Evolutionary conservation across 2,888 invertebrate genomes (phyloP).

Genomic region (Sicus ferrugineus): DNA sequence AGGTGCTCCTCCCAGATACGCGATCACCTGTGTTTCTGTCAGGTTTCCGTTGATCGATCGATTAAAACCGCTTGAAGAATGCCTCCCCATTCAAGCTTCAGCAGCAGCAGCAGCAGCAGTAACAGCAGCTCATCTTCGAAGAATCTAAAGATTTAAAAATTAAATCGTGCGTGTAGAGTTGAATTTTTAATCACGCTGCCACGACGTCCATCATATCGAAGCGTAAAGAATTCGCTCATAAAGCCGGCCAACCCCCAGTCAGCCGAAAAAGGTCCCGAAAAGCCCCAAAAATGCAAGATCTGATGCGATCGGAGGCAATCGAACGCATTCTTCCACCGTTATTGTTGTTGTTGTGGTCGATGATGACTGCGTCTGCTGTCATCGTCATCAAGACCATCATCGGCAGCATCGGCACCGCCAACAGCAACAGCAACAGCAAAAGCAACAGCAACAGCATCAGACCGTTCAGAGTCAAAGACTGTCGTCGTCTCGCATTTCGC

Average conservation of each 20-base stretch:
- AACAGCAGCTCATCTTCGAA: slow-evolving; percentile 11
- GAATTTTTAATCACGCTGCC: slow-evolving; percentile 32
- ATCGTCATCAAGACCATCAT: slow-evolving; percentile 31
- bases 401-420: slow-evolving; percentile 9
- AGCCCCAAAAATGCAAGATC: slow-evolving; percentile 42
- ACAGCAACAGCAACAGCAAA: slow-evolving; percentile 7
- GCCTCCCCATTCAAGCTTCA: slow-evolving; percentile 28
- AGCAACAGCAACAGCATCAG: too few species aligned
- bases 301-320: slow-evolving; percentile 40
- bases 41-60: slow-evolving; percentile 35
- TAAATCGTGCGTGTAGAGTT: slow-evolving; percentile 36
- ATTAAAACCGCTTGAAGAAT: slow-evolving; percentile 34
- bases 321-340: slow-evolving; percentile 38
- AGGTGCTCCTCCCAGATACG: neutral
- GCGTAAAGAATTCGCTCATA: slow-evolving; percentile 30
- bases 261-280: slow-evolving; percentile 49
- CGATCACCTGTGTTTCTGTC: neutral
- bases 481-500: slow-evolving; percentile 41
- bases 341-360: neutral
- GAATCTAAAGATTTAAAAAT: slow-evolving; percentile 28
- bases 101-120: slow-evolving; percentile 21
- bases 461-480: slow-evolving; percentile 17
- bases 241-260: slow-evolving; percentile 41
- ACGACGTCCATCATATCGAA: slow-evolving; percentile 23
- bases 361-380: slow-evolving; percentile 39